Conservation (phyloP, 2,113 vertebrate genomes). For the Grallaria varia region DNA sequence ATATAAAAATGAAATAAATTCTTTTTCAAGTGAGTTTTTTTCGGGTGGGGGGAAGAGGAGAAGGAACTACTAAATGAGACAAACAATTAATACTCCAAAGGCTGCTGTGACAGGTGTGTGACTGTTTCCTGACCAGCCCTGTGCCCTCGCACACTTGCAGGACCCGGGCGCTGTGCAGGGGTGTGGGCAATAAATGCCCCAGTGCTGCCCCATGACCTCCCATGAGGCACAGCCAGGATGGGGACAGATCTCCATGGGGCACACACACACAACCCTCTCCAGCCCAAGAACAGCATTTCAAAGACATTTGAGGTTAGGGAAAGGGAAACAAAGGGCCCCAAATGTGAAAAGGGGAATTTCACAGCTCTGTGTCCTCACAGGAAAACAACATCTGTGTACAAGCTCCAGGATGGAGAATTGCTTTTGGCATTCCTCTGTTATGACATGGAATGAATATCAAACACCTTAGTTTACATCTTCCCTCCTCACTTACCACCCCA, state of each 20-base stretch:
- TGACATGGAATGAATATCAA: not conserved
- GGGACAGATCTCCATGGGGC: not conserved
- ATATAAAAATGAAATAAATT: not conserved
- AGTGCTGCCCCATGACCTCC: not conserved
- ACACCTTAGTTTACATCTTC: not conserved
- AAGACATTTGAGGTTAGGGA: not conserved
- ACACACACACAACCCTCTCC: not conserved
- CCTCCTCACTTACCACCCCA: conserved; percentile 84
- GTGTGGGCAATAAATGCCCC: not conserved
- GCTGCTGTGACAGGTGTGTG: not conserved
- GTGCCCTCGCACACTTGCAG: not conserved
- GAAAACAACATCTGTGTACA: not conserved
- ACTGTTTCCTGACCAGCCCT: not conserved
- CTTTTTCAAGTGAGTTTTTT: not conserved
- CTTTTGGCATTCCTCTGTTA: not conserved
- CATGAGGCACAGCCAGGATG: not conserved
- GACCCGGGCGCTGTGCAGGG: not conserved
- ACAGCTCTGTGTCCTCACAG: not conserved
- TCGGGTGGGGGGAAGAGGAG: not conserved
- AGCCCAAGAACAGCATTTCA: not conserved
- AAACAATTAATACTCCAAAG: not conserved
- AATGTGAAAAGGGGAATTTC: not conserved
- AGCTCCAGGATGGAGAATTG: not conserved
- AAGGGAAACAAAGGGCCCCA: conserved; percentile 11
- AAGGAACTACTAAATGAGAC: not conserved